Evolutionary conservation across 2,113 vertebrate genomes (phyloP).

Genomic region (Typhlomys cinereus): DNA sequence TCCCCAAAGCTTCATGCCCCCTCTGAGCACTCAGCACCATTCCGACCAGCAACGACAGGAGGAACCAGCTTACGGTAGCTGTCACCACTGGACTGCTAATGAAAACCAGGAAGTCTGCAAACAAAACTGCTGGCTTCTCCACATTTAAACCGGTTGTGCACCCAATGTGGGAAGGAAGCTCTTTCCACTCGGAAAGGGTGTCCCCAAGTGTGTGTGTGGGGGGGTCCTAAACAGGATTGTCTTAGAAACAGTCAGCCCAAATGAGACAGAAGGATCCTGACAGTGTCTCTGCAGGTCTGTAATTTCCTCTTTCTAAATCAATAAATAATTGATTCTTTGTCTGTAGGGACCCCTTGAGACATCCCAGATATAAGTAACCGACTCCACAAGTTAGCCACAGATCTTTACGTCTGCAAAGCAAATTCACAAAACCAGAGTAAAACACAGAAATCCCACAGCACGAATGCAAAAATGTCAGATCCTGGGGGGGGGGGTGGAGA

Average conservation of each 20-base stretch:
- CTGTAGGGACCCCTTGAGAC: neutral
- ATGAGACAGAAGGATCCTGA: neutral
- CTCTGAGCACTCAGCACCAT: constrained; percentile 57
- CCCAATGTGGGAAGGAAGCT: neutral
- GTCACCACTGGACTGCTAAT: constrained; percentile 69
- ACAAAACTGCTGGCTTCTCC: constrained; percentile 5
- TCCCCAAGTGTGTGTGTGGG: neutral
- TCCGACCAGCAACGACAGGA: constrained; percentile 44
- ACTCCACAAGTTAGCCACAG: neutral
- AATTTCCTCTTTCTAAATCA: constrained; percentile 43
- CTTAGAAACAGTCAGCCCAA: neutral
- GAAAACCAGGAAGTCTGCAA: constrained; percentile 57
- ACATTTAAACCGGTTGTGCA: neutral
- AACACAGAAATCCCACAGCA: neutral
- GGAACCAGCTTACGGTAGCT: constrained; percentile 19
- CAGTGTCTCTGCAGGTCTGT: neutral
- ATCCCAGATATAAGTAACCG: neutral
- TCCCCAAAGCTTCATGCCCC: neutral
- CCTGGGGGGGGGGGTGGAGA: neutral
- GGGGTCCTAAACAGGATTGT: neutral
- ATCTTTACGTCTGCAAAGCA: constrained; percentile 7
- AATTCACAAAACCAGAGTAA: constrained; percentile 39
- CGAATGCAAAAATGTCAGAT: neutral
- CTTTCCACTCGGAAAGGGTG: neutral
- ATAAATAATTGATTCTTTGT: constrained; percentile 33